These are phyloP conservation scores for Heloderma charlesbogerti DNA, from an alignment of 2,113 vertebrate genomes.

Conservation along the genomic window DNA sequence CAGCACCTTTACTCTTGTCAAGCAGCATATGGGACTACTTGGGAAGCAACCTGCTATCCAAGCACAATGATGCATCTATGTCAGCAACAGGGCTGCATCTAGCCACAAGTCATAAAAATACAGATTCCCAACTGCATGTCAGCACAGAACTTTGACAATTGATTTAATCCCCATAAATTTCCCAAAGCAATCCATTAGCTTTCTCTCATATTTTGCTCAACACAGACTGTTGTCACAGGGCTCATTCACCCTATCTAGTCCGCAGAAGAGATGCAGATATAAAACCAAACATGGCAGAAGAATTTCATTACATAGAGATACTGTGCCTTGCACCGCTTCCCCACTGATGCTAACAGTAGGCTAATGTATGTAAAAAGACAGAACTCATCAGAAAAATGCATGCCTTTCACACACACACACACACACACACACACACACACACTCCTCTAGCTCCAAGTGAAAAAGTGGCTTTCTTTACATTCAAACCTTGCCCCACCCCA, in stretches of 20 bases:
- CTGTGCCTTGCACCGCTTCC: background rate
- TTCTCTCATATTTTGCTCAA: slow-evolving; percentile 49
- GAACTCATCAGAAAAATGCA: background rate
- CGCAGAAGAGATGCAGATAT: background rate
- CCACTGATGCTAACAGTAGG: background rate
- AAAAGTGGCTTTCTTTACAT: slow-evolving; percentile 37
- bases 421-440: too few relatives aligned
- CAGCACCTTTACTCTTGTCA: background rate
- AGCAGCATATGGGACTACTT: background rate
- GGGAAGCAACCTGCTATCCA: accelerated
- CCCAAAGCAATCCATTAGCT: slow-evolving; percentile 50
- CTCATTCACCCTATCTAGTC: background rate
- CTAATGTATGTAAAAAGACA: background rate
- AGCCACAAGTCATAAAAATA: slow-evolving; percentile 37
- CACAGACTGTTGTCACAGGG: background rate
- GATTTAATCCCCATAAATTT: slow-evolving; percentile 43
- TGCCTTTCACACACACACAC: too few relatives aligned
- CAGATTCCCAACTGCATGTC: slow-evolving; percentile 19
- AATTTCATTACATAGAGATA: background rate
- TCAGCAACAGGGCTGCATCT: slow-evolving; percentile 7
- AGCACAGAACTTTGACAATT: slow-evolving; percentile 55
- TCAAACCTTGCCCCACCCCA: slow-evolving; percentile 48
- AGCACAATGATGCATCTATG: slow-evolving; percentile 7
- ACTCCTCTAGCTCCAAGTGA: background rate
- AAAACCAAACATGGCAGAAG: background rate